Evolutionary conservation across 2,113 vertebrate species (phyloP).

Genomic region (Oncorhynchus gorbuscha): DNA sequence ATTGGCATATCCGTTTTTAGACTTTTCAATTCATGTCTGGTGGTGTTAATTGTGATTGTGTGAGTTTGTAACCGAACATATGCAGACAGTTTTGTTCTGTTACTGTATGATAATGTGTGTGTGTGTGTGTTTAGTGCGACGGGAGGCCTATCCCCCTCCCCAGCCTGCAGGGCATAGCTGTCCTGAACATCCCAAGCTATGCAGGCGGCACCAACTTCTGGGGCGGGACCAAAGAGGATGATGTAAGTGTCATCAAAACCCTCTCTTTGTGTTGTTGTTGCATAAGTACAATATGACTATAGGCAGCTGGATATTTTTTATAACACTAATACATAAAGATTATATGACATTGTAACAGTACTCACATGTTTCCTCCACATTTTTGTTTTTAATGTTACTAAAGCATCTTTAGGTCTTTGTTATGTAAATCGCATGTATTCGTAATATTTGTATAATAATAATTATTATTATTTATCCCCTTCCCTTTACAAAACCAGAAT

Average conservation of each 20-base stretch:
- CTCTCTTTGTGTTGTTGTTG: constrained; percentile 15
- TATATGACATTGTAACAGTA: no score
- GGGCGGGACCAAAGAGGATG: constrained; percentile 95
- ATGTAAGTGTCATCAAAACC: constrained; percentile 72
- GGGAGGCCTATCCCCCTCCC: constrained; percentile 89
- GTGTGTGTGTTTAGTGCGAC: constrained; percentile 77
- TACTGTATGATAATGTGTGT: no score
- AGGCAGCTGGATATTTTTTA: not conserved
- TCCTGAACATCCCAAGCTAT: constrained; percentile 93
- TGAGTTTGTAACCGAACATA: not conserved
- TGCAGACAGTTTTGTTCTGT: constrained; percentile 3
- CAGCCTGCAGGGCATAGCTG: constrained; percentile 92
- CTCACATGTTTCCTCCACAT: no score
- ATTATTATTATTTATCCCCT: no score
- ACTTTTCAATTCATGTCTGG: not conserved
- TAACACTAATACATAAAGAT: no score
- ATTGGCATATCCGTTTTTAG: no score
- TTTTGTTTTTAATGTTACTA: no score
- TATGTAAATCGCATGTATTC: no score
- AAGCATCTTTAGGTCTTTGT: no score
- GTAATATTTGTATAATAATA: no score
- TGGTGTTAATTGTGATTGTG: not conserved
- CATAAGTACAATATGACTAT: not conserved
- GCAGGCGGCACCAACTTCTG: constrained; percentile 96
- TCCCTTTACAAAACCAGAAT: no score